phyloP scores from a whole-genome alignment of 2,888 invertebrate species.

The Oligia strigilis region DNA sequence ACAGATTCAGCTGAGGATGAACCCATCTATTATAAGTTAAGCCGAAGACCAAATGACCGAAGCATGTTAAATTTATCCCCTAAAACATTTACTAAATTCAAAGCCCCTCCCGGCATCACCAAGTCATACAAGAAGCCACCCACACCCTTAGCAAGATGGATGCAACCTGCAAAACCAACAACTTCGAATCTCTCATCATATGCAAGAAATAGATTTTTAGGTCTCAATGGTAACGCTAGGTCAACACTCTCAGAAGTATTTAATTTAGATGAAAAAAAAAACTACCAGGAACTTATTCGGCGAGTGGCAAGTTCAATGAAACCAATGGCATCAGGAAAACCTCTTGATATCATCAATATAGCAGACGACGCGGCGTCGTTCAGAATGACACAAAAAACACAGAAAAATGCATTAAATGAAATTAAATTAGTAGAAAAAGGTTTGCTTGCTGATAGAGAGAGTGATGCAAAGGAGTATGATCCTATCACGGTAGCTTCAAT shows the following conservation, averaged over 20 bases:
- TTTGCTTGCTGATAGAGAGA: slow-evolving; percentile 76
- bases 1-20: slow-evolving; percentile 73
- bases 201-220: slow-evolving; percentile 76
- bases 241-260: slow-evolving; percentile 88
- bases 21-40: slow-evolving; percentile 77
- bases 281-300: slow-evolving; percentile 89
- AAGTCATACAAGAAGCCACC: slow-evolving; percentile 82
- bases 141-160: slow-evolving; percentile 80
- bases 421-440: slow-evolving; percentile 80
- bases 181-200: slow-evolving; percentile 73
- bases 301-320: slow-evolving; percentile 79
- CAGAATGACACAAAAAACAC: slow-evolving; percentile 78
- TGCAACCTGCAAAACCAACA: slow-evolving; percentile 75
- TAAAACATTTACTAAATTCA: slow-evolving; percentile 80
- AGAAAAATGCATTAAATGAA: slow-evolving; percentile 82
- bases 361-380: slow-evolving; percentile 83
- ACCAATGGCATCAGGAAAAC: slow-evolving; percentile 72
- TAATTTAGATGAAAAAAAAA: slow-evolving; percentile 90
- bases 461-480: slow-evolving; percentile 82
- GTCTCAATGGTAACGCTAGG: slow-evolving; percentile 80
- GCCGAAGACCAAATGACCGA: slow-evolving; percentile 76
- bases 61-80: slow-evolving; percentile 74
- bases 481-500: slow-evolving; percentile 86
- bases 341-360: slow-evolving; percentile 79
- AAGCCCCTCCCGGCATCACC: slow-evolving; percentile 81